Base-by-base conservation (phyloP, 2,888 invertebrate genomes). In the Amblyteles armatorius region DNA sequence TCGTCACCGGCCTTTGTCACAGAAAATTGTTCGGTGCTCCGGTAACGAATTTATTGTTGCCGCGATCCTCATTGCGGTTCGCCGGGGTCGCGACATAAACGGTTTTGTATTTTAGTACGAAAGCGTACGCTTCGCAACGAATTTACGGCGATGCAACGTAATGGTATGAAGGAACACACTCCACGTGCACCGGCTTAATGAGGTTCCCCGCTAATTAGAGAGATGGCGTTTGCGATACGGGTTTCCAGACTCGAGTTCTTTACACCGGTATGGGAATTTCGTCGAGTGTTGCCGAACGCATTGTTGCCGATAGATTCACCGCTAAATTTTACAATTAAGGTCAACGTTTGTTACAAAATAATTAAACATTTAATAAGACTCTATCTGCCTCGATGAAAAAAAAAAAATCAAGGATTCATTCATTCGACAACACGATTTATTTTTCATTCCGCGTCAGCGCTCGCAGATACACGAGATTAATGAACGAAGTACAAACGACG, bases 141-240 rank as follows among this genome's bases (percentile, higher is more conserved):
- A 92, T 92, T 92, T 92, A 91, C 91, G 92, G 90, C 91, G 90
- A 93, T 90, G 91, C 91, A 92, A 92, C 91, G 89, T 92, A 92
- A 92, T 91, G 90, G 90, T 87, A 52, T 22, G 29, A 88, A 88
- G 68, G 87, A 87, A 86, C 40, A 85, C 87, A 87, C 83, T 86
- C 82, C 88, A 87, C 83, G 87, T 83, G 82, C 86, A 63, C 79
- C 80, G 73, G 89, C 88, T 89, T 91, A 91, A 91, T 87, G 90
- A 91, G 91, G 87, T 90, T 88, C 85, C 83, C 68, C 78, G n/a
- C 87, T 92, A 92, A 92, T 92, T 90, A 92, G 91, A 89, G 89
- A 88, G 87, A 88, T 82, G 86, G 68, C 33, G 40, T 19, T 55
- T 29, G 9, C 60, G 11, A n/a, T 19, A 19, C n/a, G 52, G 52